phyloP scores from a whole-genome alignment of 1,140 invertebrate genomes.

The Hetaerina americana region DNA sequence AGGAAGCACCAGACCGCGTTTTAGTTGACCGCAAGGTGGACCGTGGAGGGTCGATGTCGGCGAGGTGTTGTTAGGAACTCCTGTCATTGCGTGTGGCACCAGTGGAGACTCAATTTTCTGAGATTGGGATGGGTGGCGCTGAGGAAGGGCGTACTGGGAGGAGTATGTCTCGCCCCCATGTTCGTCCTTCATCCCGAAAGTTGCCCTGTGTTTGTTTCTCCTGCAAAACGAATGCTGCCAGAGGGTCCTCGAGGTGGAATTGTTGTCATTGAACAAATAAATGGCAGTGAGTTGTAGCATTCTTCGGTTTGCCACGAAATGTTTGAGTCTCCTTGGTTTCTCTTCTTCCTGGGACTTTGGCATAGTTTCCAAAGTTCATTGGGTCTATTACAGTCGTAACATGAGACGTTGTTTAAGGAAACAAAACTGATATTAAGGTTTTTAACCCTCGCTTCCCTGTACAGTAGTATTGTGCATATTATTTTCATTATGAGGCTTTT shows the following conservation, averaged over 20 bases:
- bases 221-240: too few relatives aligned
- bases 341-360: neutral
- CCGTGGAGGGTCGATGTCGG: constrained; percentile 17
- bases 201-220: too few relatives aligned
- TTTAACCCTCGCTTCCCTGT: neutral
- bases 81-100: neutral
- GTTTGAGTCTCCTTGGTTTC: neutral
- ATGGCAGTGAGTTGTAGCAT: neutral
- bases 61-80: neutral
- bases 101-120: neutral
- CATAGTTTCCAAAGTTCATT: neutral
- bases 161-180: too few relatives aligned
- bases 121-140: too few relatives aligned
- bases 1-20: constrained; percentile 51
- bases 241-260: neutral
- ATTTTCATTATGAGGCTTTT: neutral
- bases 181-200: too few relatives aligned
- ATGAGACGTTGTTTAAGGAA: too few relatives aligned
- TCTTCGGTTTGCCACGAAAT: too few relatives aligned
- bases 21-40: constrained; percentile 43
- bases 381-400: neutral
- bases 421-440: neutral
- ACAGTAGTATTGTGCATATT: neutral
- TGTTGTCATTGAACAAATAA: neutral
- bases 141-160: too few relatives aligned